Percentiles rank a stretch among this genome's conserved stretches.
Evolutionary conservation across 2,113 vertebrate genomes (phyloP).

Genomic region (Grammomys surdaster): DNA sequence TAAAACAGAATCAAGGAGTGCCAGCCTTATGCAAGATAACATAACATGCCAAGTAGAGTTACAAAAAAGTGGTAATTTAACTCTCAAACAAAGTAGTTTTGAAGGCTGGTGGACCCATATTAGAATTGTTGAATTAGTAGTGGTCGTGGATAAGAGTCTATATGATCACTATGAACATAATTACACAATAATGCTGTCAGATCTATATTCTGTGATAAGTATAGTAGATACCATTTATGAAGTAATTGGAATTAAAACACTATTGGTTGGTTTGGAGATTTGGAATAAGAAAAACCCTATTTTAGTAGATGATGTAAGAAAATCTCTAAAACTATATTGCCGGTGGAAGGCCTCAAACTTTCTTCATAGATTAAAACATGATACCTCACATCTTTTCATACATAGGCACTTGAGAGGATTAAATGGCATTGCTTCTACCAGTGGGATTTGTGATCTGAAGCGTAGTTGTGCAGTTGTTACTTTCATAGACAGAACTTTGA

Average conservation of each 20-base stretch:
- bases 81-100: not conserved
- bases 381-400: slow-evolving; percentile 78
- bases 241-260: not conserved
- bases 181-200: not conserved
- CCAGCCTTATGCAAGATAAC: slow-evolving; percentile 45
- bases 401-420: slow-evolving; percentile 66
- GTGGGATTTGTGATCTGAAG: slow-evolving; percentile 7
- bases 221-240: slow-evolving; percentile 49
- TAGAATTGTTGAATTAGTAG: not conserved
- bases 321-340: not conserved
- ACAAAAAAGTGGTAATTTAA: not conserved
- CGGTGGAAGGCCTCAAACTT: slow-evolving; percentile 50
- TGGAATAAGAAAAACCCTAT: slow-evolving; percentile 81
- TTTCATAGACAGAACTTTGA: slow-evolving; percentile 39
- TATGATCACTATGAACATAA: slow-evolving; percentile 46
- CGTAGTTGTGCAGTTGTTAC: slow-evolving; percentile 65
- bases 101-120: slow-evolving; percentile 46
- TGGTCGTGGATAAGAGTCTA: slow-evolving; percentile 30
- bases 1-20: not conserved
- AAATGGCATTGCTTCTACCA: slow-evolving; percentile 47
- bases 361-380: slow-evolving; percentile 26
- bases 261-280: slow-evolving; percentile 81
- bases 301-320: not conserved
- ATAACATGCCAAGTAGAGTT: not conserved
- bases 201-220: slow-evolving; percentile 34